These are phyloP conservation scores for Hydrotaea cyrtoneurina DNA, from an alignment of 2,888 invertebrate species.

Conservation along the genomic window DNA sequence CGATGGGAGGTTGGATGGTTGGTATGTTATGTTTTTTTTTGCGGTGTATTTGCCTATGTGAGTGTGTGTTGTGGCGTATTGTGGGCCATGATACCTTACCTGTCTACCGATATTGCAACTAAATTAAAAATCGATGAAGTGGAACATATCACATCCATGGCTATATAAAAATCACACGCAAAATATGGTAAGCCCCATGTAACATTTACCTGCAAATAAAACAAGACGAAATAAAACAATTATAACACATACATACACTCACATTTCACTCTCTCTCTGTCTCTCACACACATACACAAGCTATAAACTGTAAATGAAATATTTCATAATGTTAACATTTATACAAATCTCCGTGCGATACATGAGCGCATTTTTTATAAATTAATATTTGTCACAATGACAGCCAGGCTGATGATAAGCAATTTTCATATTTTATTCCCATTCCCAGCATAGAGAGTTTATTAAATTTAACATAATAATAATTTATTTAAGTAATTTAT, in stretches of 20 bases:
- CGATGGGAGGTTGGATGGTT: background rate
- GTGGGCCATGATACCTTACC: constrained; percentile 82
- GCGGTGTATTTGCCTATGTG: too few relatives aligned
- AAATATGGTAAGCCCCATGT: constrained; percentile 94
- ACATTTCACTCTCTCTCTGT: background rate
- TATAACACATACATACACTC: constrained; percentile 32
- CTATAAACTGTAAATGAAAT: background rate
- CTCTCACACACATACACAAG: too few relatives aligned
- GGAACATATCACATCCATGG: constrained; percentile 98
- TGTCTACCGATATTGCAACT: constrained; percentile 98
- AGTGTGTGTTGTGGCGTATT: background rate
- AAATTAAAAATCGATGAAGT: constrained; percentile 99
- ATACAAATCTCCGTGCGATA: background rate
- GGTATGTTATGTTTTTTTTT: constrained; percentile 10
- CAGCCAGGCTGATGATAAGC: constrained; percentile 8
- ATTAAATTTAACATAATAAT: too few relatives aligned
- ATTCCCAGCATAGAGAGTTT: too few relatives aligned
- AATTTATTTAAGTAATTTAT: too few relatives aligned
- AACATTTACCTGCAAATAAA: constrained; percentile 86
- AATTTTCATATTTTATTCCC: background rate
- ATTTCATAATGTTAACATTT: background rate
- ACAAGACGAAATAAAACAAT: constrained; percentile 27
- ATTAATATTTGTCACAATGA: constrained; percentile 23
- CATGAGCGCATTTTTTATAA: background rate
- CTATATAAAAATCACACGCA: constrained; percentile 98